Conservation (phyloP, 2,888 invertebrate genomes). For the Micropterix aruncella region DNA sequence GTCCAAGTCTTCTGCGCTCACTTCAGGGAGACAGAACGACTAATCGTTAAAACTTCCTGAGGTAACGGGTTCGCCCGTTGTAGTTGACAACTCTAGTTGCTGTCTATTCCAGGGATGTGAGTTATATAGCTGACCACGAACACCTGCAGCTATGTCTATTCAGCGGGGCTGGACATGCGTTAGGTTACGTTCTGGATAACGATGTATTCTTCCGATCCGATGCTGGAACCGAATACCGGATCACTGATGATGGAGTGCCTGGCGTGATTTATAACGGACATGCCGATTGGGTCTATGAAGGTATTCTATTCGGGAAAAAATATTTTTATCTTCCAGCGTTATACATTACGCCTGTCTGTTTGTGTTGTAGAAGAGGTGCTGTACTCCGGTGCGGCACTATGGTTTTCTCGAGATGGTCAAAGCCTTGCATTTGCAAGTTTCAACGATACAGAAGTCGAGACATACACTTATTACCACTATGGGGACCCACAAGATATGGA, state of each 20-base stretch:
- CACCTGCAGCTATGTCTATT: slow-evolving; percentile 51
- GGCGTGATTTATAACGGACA: slow-evolving; percentile 69
- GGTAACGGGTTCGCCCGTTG: no score
- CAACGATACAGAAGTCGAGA: slow-evolving; percentile 51
- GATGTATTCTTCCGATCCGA: slow-evolving; percentile 47
- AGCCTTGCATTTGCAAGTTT: slow-evolving; percentile 57
- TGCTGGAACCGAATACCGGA: slow-evolving; percentile 21
- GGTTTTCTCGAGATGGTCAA: slow-evolving; percentile 63
- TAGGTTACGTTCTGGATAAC: slow-evolving; percentile 53
- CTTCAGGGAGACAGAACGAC: no score
- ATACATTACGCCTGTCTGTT: no score
- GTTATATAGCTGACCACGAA: slow-evolving; percentile 34
- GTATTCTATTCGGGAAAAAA: slow-evolving; percentile 23
- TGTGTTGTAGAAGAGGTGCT: slow-evolving; percentile 61
- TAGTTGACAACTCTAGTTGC: slow-evolving; percentile 2
- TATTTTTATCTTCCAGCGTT: no score
- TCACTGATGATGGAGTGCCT: slow-evolving; percentile 48
- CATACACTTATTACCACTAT: slow-evolving; percentile 51
- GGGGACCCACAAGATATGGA: slow-evolving; percentile 39
- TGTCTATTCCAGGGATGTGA: slow-evolving; percentile 19
- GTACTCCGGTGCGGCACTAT: slow-evolving; percentile 56
- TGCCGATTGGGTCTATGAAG: slow-evolving; percentile 92
- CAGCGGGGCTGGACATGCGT: slow-evolving; percentile 25
- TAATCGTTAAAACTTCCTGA: no score
- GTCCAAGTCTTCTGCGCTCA: no score